These are phyloP conservation scores for Xiphorhynchus elegans DNA, from an alignment of 2,113 vertebrate genomes.

Conservation along the genomic window DNA sequence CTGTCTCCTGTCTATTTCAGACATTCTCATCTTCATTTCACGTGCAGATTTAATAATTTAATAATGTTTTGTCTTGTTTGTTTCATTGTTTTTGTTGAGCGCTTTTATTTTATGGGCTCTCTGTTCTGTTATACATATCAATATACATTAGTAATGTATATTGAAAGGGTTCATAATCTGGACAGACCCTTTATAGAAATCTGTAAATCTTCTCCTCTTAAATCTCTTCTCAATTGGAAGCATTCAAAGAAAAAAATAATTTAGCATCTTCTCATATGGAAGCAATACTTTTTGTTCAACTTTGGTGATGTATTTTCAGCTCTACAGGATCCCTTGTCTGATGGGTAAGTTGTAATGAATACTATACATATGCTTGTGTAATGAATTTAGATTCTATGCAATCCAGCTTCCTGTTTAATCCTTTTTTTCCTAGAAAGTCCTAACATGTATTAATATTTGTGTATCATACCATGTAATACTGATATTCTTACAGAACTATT, in stretches of 20 bases:
- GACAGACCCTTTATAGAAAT: not conserved
- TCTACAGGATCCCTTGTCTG: not conserved
- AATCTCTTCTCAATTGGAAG: not conserved
- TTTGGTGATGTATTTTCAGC: not conserved
- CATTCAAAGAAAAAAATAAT: not conserved
- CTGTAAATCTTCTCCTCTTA: not conserved
- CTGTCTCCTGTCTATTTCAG: not conserved
- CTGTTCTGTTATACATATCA: not conserved
- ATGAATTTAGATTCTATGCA: not conserved
- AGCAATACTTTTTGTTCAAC: not conserved
- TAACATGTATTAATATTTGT: not conserved
- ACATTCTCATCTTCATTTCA: not conserved
- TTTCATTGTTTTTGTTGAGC: not conserved
- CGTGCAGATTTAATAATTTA: not conserved
- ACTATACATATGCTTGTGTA: not conserved
- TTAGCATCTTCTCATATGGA: not conserved
- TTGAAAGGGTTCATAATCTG: not conserved
- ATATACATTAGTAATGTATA: not conserved
- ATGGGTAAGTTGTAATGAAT: not conserved
- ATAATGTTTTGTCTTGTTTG: not conserved
- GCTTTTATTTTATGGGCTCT: not conserved
- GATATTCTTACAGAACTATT: not conserved
- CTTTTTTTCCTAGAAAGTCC: not conserved
- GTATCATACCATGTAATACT: not conserved
- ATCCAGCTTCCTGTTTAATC: not conserved